Percentiles rank a stretch among this genome's conserved stretches.
Evolutionary conservation across 2,113 vertebrate species (phyloP).

Genomic region (Cygnus buccinator): DNA sequence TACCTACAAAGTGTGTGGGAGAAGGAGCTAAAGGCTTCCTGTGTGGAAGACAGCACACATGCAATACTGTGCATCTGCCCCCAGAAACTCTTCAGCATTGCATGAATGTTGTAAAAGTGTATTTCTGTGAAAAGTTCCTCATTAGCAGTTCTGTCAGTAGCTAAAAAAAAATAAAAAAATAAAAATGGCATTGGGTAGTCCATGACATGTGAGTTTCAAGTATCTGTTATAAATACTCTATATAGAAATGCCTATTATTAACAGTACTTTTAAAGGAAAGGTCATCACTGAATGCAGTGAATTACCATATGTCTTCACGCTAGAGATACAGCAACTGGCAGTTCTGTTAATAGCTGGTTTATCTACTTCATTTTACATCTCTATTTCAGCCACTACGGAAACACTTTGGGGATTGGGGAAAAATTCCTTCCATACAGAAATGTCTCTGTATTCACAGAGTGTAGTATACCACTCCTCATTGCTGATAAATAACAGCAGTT

Average conservation of each 20-base stretch:
- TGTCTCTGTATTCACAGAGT: not conserved
- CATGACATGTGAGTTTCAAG: constrained; percentile 26
- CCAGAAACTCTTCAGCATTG: not conserved
- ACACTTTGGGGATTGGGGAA: constrained; percentile 3
- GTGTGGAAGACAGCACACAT: not conserved
- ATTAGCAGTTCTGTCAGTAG: not conserved
- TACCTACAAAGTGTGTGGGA: not conserved
- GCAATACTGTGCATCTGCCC: not conserved
- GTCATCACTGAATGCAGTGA: constrained; percentile 5
- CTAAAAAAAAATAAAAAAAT: not conserved
- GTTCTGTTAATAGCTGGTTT: constrained; percentile 57
- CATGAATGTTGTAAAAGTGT: not conserved
- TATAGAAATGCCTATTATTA: constrained; percentile 56
- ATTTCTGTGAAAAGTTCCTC: not conserved
- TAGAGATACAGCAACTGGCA: constrained; percentile 56
- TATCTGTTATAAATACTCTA: constrained; percentile 23
- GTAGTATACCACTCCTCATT: not conserved
- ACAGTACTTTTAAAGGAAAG: constrained; percentile 58
- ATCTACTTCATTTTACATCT: constrained; percentile 46
- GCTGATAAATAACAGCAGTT: constrained; percentile 35
- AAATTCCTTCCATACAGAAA: constrained; percentile 7
- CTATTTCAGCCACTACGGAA: constrained; percentile 44
- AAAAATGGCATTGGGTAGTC: not conserved
- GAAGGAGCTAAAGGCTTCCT: not conserved
- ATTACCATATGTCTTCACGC: constrained; percentile 50